These are phyloP conservation scores for Patagioenas fasciata DNA, from an alignment of 2,113 vertebrate genomes.

Conservation along the genomic window DNA sequence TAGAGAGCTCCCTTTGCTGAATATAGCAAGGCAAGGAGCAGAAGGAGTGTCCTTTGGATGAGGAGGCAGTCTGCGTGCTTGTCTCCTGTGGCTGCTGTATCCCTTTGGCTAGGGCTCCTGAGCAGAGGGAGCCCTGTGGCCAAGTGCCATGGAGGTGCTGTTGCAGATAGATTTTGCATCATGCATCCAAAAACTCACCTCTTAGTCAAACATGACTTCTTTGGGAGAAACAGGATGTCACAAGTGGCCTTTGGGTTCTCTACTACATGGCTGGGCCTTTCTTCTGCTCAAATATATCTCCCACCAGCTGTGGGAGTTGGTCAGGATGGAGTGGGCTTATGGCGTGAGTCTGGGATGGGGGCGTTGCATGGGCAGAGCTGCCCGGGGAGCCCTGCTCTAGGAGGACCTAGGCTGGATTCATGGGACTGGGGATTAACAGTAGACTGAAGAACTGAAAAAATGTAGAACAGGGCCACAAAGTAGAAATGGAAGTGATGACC, in stretches of 20 bases:
- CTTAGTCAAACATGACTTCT: accelerated
- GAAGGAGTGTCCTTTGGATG: background rate
- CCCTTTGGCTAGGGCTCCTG: background rate
- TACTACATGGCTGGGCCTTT: background rate
- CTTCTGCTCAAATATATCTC: background rate
- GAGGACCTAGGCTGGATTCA: background rate
- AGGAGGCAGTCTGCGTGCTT: background rate
- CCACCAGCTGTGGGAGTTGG: background rate
- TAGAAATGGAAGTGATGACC: no score
- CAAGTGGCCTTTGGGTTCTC: background rate
- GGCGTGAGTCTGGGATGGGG: background rate
- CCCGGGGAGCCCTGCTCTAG: background rate
- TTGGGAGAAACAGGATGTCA: background rate
- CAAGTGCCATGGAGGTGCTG: background rate
- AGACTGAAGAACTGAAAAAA: background rate
- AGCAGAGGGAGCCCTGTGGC: background rate
- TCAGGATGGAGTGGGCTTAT: background rate
- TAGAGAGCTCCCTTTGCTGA: background rate
- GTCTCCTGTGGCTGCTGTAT: background rate
- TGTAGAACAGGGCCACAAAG: background rate
- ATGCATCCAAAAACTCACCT: background rate
- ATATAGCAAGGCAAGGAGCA: background rate
- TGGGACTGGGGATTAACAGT: no score
- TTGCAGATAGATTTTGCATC: background rate
- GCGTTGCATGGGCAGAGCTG: background rate